Evolutionary conservation across 2,113 vertebrate genomes (phyloP), one percentile per base, ranked within the genome.

Genomic region (Anthoscopus minutus): DNA sequence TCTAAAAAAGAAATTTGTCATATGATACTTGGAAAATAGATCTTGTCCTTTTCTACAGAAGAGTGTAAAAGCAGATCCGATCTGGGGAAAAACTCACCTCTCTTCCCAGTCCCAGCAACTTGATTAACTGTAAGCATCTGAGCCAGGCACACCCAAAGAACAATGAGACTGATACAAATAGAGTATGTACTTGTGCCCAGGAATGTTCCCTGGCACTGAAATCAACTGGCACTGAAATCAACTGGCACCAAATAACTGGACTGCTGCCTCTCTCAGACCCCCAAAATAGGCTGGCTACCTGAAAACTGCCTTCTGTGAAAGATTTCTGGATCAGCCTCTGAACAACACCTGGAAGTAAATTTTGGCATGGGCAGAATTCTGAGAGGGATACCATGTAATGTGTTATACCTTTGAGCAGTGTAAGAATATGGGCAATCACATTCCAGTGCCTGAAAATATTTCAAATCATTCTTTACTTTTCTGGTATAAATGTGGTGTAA

Each of bases 171-270:
- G 85, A 86, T 81, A 92, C 42, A 89, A 92, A 90, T 15, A 78
- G 83, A 83, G 76, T 2, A 4, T 9, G 44, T 86, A 60, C 37
- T 23, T 9, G 24, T 81, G 82, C 80, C 74, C 91, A 92, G 60
- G 88, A 94, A 93, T 86, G 83, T 94, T 93, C 86, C 66, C 82
- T 88, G 91, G 90, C 85, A 66, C 80, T 48, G 45, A 80, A 83
- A 83, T 45, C 73, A 74, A 11, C 84, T 84, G 89, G 87, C 87
- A 71, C 74, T 33, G 33, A 74, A 84, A 67, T 44, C 74, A 91
- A 19, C 33, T 86, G 71, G 82, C 92, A 73, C 38, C 2, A 3
- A 88, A 54, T 8, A 15, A 50, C 28, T 50, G 37, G 45, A 33
- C 77, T 65, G 31, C 8, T 6, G 11, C 42, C 12, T 89, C 50